Percentiles rank a stretch among this genome's conserved stretches.
These are phyloP conservation scores for Galerucella nymphaeae DNA, from an alignment of 2,888 invertebrate species.

Conservation along the genomic window DNA sequence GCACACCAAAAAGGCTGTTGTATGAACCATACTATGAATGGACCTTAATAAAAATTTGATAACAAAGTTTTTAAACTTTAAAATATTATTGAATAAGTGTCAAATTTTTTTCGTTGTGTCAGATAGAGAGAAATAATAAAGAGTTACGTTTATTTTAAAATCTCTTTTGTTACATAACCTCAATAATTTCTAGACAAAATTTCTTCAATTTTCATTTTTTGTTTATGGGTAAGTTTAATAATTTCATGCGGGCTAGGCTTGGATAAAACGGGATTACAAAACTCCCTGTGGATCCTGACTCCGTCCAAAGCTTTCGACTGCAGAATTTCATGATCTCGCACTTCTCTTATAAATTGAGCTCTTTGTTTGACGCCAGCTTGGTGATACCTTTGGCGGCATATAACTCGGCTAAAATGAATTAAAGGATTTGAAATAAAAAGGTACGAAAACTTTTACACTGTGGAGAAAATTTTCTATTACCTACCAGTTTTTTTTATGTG, in stretches of 20 bases:
- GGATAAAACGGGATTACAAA: conserved; percentile 69
- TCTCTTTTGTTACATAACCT: neutral
- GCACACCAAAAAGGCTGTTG: too few relatives aligned
- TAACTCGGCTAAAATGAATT: conserved; percentile 68
- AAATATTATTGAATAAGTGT: too few relatives aligned
- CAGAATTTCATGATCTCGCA: conserved; percentile 71
- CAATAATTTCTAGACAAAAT: conserved; percentile 49
- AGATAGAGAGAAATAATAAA: too few relatives aligned
- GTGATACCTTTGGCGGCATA: conserved; percentile 73
- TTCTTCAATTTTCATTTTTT: conserved; percentile 56
- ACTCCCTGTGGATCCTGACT: conserved; percentile 73
- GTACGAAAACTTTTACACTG: neutral
- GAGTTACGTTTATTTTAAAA: neutral
- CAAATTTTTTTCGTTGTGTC: too few relatives aligned
- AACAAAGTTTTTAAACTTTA: too few relatives aligned
- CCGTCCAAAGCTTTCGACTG: conserved; percentile 74
- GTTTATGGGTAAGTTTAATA: conserved; percentile 55
- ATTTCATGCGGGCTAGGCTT: conserved; percentile 55
- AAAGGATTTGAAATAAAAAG: neutral
- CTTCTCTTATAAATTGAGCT: conserved; percentile 72
- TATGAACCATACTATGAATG: too few relatives aligned
- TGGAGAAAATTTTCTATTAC: neutral
- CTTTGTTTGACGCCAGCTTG: conserved; percentile 67
- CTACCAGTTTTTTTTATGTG: too few relatives aligned
- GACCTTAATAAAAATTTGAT: too few relatives aligned